Conservation (phyloP, 2,797 vertebrate genomes). For the Cynodonichthys magdalenae region DNA sequence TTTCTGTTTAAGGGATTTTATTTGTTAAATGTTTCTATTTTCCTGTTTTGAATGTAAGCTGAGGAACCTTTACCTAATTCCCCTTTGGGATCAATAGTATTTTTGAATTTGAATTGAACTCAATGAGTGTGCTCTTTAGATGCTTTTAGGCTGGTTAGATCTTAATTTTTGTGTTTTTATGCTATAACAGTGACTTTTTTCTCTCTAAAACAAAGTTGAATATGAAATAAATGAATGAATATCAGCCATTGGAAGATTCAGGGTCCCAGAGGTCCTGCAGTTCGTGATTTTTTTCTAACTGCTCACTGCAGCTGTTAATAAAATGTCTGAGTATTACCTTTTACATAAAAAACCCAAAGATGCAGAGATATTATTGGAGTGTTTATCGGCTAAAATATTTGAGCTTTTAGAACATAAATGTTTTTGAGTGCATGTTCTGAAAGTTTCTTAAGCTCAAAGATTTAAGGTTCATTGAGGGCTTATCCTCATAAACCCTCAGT, state of each 20-base stretch:
- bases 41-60: no score
- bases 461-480: conserved; percentile 10
- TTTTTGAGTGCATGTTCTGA: no score
- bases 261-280: conserved; percentile 59
- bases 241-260: neutral
- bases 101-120: no score
- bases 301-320: neutral
- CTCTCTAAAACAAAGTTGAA: neutral
- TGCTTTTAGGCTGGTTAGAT: no score
- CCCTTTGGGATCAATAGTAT: no score
- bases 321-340: neutral
- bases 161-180: neutral
- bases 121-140: no score
- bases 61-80: no score
- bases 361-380: neutral
- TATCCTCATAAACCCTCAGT: neutral
- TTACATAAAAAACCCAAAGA: neutral
- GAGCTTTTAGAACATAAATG: neutral
- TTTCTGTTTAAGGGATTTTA: no score
- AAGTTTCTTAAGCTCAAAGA: neutral
- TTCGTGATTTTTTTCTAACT: neutral
- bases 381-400: neutral
- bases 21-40: no score
- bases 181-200: neutral
- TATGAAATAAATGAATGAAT: neutral